Evolutionary conservation across 2,797 vertebrate species (phyloP).

Genomic region (Nyctibius grandis): DNA sequence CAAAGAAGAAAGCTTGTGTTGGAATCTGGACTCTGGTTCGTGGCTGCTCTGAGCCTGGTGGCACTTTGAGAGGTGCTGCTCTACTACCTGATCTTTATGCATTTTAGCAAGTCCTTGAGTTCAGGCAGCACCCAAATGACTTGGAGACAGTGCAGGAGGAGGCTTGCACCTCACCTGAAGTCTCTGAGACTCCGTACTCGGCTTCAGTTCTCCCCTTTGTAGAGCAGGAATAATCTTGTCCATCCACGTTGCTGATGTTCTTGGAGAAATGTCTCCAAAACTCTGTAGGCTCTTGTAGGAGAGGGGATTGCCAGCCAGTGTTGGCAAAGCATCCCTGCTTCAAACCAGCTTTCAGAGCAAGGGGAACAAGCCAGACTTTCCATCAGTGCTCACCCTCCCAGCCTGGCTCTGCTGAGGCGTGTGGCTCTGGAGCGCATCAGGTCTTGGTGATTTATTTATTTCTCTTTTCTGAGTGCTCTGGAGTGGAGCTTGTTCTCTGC

Average conservation of each 20-base stretch:
- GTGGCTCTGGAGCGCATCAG: background rate
- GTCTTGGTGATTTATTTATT: background rate
- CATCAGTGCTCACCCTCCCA: background rate
- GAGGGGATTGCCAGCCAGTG: background rate
- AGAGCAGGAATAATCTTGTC: background rate
- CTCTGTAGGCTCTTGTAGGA: background rate
- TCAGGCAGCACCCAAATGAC: background rate
- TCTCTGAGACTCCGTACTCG: accelerated
- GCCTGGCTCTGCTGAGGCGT: background rate
- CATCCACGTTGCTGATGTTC: accelerated
- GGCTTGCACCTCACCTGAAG: background rate
- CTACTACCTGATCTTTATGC: background rate
- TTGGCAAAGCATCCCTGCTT: background rate
- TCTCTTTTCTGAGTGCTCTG: background rate
- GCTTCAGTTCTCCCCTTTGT: background rate
- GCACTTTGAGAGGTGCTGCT: background rate
- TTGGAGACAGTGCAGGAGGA: background rate
- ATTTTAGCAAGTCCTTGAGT: background rate
- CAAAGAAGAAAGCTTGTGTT: background rate
- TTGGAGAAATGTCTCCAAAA: background rate
- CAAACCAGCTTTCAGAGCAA: background rate
- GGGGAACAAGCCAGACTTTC: background rate
- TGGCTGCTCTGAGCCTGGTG: background rate
- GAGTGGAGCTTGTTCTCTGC: background rate
- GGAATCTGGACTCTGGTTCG: background rate